A percentile compares a stretch with the other conserved stretches of the same genome.
Conservation (phyloP, 1,140 invertebrate species). For the Neodiprion virginianus region DNA sequence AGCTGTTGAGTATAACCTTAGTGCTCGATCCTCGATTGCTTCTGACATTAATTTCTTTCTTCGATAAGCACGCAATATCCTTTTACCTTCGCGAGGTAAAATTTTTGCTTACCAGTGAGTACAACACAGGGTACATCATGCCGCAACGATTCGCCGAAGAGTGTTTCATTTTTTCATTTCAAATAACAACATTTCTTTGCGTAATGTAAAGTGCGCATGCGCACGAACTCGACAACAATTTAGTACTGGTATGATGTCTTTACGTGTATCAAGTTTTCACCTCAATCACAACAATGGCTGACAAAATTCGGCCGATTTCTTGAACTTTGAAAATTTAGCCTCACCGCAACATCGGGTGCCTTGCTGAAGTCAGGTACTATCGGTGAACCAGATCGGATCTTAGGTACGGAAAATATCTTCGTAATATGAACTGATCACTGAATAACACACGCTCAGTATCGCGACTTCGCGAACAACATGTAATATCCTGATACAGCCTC, state of each 20-base stretch:
- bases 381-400: too few species aligned
- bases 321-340: slow-evolving; percentile 36
- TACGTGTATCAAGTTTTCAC: slow-evolving; percentile 33
- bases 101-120: slow-evolving; percentile 30
- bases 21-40: slow-evolving; percentile 50
- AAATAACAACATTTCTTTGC: slow-evolving; percentile 28
- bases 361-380: too few species aligned
- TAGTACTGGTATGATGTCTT: slow-evolving; percentile 19
- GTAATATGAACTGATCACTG: slow-evolving; percentile 34
- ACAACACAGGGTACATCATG: slow-evolving; percentile 23
- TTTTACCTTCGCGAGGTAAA: slow-evolving; percentile 39
- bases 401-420: background rate
- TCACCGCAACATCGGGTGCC: slow-evolving; percentile 11
- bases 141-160: slow-evolving; percentile 16
- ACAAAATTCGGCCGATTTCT: slow-evolving; percentile 45
- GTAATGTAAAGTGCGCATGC: slow-evolving; percentile 32
- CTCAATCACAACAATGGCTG: slow-evolving; percentile 56
- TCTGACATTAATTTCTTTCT: slow-evolving; percentile 49
- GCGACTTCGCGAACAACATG: slow-evolving; percentile 47
- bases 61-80: slow-evolving; percentile 41
- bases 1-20: slow-evolving; percentile 47
- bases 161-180: slow-evolving; percentile 31
- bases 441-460: slow-evolving; percentile 42
- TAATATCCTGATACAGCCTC: slow-evolving; percentile 54
- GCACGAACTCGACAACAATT: slow-evolving; percentile 43